These are phyloP conservation scores for Axea sp. DNA, from an alignment of 2,888 invertebrate genomes.

Conservation along the genomic window DNA sequence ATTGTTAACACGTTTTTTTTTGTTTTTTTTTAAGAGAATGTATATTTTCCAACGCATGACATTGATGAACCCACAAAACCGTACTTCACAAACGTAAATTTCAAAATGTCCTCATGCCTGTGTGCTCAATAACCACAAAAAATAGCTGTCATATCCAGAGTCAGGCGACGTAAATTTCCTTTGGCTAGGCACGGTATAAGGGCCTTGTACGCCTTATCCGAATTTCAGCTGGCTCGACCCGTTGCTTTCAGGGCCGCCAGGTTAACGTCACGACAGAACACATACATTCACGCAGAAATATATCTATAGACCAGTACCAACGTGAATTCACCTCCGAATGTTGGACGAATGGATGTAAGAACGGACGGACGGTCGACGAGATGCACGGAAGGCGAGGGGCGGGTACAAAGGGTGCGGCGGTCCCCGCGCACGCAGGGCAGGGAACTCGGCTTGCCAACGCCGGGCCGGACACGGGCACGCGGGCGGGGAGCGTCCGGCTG, in stretches of 20 bases:
- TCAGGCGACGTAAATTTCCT: conserved; percentile 14
- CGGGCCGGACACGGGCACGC: conserved; percentile 57
- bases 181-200: conserved; percentile 3
- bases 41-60: too few species aligned
- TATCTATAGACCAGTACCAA: conserved; percentile 66
- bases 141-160: conserved; percentile 24
- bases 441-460: conserved; percentile 51
- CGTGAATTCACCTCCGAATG: conserved; percentile 62
- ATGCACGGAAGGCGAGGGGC: conserved; percentile 47
- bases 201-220: conserved; percentile 45
- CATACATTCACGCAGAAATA: conserved; percentile 3
- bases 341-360: conserved; percentile 72
- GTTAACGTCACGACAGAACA: conserved; percentile 76
- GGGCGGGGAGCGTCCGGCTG: conserved; percentile 70
- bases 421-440: conserved; percentile 31
- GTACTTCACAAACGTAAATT: too few species aligned
- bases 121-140: too few species aligned
- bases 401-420: neutral
- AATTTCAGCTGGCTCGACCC: conserved; percentile 52
- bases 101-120: too few species aligned
- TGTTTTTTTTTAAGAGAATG: too few species aligned
- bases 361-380: conserved; percentile 71
- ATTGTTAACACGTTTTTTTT: too few species aligned
- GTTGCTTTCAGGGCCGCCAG: conserved; percentile 78
- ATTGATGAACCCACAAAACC: too few species aligned